These are phyloP conservation scores for Bradypus variegatus DNA, from an alignment of 2,797 vertebrate genomes.

Conservation along the genomic window DNA sequence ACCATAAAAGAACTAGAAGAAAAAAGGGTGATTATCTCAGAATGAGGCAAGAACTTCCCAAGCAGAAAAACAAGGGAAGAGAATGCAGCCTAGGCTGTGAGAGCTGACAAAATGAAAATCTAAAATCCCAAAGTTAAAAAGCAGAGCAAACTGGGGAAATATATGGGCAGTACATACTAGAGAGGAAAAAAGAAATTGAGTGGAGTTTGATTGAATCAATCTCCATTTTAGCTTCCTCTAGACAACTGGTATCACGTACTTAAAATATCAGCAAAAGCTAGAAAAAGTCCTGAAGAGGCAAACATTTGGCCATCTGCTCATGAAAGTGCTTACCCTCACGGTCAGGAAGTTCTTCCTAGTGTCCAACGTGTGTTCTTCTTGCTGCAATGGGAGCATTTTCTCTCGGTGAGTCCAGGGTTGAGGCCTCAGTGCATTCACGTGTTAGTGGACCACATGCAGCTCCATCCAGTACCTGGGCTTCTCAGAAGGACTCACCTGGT, in stretches of 20 bases:
- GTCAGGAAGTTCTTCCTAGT: background rate
- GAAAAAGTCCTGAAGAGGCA: background rate
- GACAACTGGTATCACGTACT: background rate
- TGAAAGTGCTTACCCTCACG: background rate
- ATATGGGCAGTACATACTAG: too few species aligned
- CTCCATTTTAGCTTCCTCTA: background rate
- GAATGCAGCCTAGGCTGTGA: background rate
- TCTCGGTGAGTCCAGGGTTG: background rate
- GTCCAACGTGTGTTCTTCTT: background rate
- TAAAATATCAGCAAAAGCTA: background rate
- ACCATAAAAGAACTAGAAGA: background rate
- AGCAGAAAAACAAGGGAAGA: background rate
- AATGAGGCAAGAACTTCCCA: background rate
- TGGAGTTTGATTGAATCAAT: background rate
- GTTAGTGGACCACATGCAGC: fast-evolving
- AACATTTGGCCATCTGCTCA: background rate
- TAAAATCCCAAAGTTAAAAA: background rate
- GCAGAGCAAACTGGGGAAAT: background rate
- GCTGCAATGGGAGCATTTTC: background rate
- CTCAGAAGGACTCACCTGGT: background rate
- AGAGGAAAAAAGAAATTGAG: background rate
- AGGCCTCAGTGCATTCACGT: background rate
- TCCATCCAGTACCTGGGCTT: background rate
- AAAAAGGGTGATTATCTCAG: background rate
- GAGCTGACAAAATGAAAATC: background rate